Evolutionary conservation across 1,140 invertebrate species (phyloP), one percentile per base, ranked within the genome.

Genomic region (Mycetomoellerius zeteki): DNA sequence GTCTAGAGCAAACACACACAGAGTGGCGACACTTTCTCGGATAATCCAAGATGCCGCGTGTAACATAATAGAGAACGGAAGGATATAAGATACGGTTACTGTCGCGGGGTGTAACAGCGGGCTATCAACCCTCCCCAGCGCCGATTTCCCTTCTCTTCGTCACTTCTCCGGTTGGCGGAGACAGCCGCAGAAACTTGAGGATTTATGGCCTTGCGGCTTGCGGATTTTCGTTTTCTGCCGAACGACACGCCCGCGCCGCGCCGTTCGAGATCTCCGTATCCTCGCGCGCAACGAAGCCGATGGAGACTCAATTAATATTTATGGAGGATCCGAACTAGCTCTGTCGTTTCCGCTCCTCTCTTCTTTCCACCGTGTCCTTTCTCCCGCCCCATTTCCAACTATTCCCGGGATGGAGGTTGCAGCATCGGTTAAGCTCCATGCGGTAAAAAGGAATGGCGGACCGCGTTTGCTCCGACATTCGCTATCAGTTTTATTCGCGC

Each of bases 121-220:
- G 50, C 60, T 75, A 85, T 82, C 87, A 81, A 88, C 52, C 60
- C 65, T 76, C 62, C 58, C 47, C 56, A 19, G 3, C 43, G 3
- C 43, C 71, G 43, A 52, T 81, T 86, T 80, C 64, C 43, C 67
- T 78, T 54, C 89, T 82, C 86, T 86, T 88, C 80, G 90, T 90
- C 89, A 90, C 87, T 76, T 72, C 43, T 85, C 60, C 69, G 86
- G 69, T 92, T 91, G 88, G 65, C 89, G 78, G 76, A 90, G 91
- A 92, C 92, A 92, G 87, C 91, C 82, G 86, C 88, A 92, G 88
- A 92, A 93, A 92, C 91, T 92, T 92, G 88, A 58, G 86, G 88
- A 93, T 93, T 93, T 93, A 93, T 92, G 76, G 81, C 47, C 60
- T 65, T 90, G 89, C 84, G 90, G 90, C 86, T 69, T 90, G 88